phyloP scores from a whole-genome alignment of 1,140 invertebrate species.

The Drosophila albomicans region DNA sequence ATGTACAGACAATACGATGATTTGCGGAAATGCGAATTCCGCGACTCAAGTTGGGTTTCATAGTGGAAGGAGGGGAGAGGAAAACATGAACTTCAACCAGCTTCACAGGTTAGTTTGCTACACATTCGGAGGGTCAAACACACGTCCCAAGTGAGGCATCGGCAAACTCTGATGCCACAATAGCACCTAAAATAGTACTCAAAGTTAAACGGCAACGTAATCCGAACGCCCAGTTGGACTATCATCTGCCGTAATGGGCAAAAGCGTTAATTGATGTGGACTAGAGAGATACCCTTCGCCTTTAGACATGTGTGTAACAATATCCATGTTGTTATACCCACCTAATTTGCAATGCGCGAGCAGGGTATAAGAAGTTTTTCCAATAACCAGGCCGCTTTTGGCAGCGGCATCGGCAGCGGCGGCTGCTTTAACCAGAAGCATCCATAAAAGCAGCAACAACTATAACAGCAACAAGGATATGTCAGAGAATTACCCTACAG shows the following conservation, averaged over 20 bases:
- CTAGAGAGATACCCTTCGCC: not conserved
- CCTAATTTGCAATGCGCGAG: too few relatives aligned
- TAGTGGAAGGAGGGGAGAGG: too few relatives aligned
- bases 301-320: not conserved
- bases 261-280: not conserved
- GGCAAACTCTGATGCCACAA: not conserved
- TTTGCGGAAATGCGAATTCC: not conserved
- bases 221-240: not conserved
- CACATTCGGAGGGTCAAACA: not conserved
- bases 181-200: not conserved
- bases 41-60: not conserved
- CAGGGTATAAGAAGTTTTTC: slow-evolving; percentile 13
- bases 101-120: not conserved
- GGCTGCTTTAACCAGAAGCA: slow-evolving; percentile 38
- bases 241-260: not conserved
- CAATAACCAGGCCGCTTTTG: slow-evolving; percentile 14
- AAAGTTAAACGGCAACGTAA: slow-evolving; percentile 28
- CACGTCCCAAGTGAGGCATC: not conserved
- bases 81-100: slow-evolving; percentile 4
- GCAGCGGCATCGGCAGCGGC: slow-evolving; percentile 11
- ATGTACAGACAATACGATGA: not conserved
- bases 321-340: not conserved
- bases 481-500: slow-evolving; percentile 47
- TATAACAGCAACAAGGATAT: slow-evolving; percentile 53
- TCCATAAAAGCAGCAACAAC: slow-evolving; percentile 36